Percentiles rank a stretch among this genome's conserved stretches.
These are phyloP conservation scores for Cheilosia grossa DNA, from an alignment of 2,888 invertebrate species.

Conservation along the genomic window DNA sequence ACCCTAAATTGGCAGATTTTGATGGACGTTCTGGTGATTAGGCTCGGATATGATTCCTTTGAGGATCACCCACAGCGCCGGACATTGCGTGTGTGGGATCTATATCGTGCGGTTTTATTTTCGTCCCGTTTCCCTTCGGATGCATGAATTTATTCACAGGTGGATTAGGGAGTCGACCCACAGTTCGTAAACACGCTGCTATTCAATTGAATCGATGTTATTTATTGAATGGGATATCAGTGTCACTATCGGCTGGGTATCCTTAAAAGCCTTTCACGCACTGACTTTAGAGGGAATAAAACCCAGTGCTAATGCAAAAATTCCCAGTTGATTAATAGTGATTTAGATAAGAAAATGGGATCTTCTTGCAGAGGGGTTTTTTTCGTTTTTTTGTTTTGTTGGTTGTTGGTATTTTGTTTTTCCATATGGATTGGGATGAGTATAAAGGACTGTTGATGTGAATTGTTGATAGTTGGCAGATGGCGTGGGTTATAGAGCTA, in stretches of 20 bases:
- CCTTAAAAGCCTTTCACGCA: slow-evolving; percentile 38
- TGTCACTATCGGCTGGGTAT: slow-evolving; percentile 59
- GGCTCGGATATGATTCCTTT: slow-evolving; percentile 51
- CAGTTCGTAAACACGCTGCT: slow-evolving; percentile 15
- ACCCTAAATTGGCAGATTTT: slow-evolving; percentile 72
- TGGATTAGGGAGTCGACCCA: slow-evolving; percentile 22
- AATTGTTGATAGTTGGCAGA: slow-evolving; percentile 33
- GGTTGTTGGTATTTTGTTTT: background rate
- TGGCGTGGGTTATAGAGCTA: slow-evolving; percentile 25
- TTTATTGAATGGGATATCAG: slow-evolving; percentile 70
- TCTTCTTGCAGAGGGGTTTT: slow-evolving; percentile 42
- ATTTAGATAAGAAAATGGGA: slow-evolving; percentile 68
- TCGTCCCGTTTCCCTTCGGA: slow-evolving; percentile 35
- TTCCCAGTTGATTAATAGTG: slow-evolving; percentile 62
- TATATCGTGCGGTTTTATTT: slow-evolving; percentile 46
- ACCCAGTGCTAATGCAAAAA: slow-evolving; percentile 62
- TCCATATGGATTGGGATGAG: slow-evolving; percentile 11
- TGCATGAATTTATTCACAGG: slow-evolving; percentile 71
- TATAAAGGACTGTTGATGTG: slow-evolving; percentile 49
- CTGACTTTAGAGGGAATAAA: slow-evolving; percentile 66
- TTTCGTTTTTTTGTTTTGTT: background rate
- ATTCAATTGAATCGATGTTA: slow-evolving; percentile 66
- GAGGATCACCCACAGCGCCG: slow-evolving; percentile 28
- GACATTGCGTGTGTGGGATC: slow-evolving; percentile 58
- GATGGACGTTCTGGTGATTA: slow-evolving; percentile 65